These are phyloP conservation scores for Macrotis lagotis DNA, from an alignment of 2,113 vertebrate species.

Conservation along the genomic window DNA sequence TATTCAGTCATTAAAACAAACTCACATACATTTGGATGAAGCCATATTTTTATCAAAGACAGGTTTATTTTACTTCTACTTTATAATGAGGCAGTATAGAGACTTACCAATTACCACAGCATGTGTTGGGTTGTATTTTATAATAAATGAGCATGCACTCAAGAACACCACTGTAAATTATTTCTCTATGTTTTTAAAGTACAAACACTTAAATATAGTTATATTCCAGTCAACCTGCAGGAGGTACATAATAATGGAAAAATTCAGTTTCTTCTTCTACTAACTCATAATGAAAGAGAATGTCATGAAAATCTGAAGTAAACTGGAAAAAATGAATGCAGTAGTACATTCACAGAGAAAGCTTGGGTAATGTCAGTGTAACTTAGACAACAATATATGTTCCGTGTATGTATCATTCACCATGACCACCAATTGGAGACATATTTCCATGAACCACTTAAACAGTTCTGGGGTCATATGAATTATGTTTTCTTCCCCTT, in stretches of 20 bases:
- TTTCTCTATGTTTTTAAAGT: slow-evolving; percentile 49
- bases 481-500: not conserved
- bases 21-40: slow-evolving; percentile 40
- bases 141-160: slow-evolving; percentile 37
- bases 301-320: not conserved
- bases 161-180: slow-evolving; percentile 37
- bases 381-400: not conserved
- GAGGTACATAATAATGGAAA: not conserved
- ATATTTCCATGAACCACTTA: not conserved
- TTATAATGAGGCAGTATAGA: slow-evolving; percentile 20
- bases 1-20: slow-evolving; percentile 39
- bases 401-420: not conserved
- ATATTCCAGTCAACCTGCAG: not conserved
- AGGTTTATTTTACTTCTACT: slow-evolving; percentile 57
- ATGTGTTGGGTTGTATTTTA: slow-evolving; percentile 28
- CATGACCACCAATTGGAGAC: not conserved
- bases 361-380: not conserved
- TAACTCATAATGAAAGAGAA: not conserved
- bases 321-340: not conserved
- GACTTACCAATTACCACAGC: slow-evolving; percentile 49
- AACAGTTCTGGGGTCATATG: not conserved
- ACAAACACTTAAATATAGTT: not conserved
- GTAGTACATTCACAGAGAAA: not conserved
- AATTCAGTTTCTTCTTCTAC: not conserved
- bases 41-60: slow-evolving; percentile 38